These are phyloP conservation scores for Margaritifera margaritifera DNA, from an alignment of 2,888 invertebrate species.

Conservation along the genomic window DNA sequence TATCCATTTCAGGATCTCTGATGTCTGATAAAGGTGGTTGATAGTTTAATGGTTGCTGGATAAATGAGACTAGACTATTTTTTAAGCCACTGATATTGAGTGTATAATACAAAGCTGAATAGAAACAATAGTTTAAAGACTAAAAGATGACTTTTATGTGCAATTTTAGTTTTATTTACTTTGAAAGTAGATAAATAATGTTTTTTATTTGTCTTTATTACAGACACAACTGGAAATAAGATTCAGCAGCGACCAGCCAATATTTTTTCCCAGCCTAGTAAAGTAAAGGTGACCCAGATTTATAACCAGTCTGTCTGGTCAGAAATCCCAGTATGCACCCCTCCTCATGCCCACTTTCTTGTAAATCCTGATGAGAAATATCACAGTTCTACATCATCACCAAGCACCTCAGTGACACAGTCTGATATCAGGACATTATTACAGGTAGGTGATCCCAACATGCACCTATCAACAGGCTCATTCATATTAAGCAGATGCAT, in stretches of 20 bases:
- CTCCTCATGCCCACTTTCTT: constrained; percentile 29
- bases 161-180: no score
- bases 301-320: constrained; percentile 46
- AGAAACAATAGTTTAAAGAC: no score
- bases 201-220: no score
- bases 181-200: no score
- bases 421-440: constrained; percentile 43
- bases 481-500: neutral
- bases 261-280: constrained; percentile 42
- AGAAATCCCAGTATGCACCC: constrained; percentile 26
- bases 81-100: no score
- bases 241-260: constrained; percentile 8
- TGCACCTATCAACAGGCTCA: neutral
- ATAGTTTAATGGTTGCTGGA: no score
- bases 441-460: constrained; percentile 24
- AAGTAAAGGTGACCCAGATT: constrained; percentile 46
- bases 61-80: no score
- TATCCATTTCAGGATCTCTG: no score
- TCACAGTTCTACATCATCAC: constrained; percentile 15
- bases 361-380: constrained; percentile 25
- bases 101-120: no score
- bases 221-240: no score
- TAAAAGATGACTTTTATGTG: no score
- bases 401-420: constrained; percentile 17
- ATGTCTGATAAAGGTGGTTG: no score